These are phyloP conservation scores for Brachystomella parvula DNA, from an alignment of 1,140 invertebrate species.

Conservation along the genomic window DNA sequence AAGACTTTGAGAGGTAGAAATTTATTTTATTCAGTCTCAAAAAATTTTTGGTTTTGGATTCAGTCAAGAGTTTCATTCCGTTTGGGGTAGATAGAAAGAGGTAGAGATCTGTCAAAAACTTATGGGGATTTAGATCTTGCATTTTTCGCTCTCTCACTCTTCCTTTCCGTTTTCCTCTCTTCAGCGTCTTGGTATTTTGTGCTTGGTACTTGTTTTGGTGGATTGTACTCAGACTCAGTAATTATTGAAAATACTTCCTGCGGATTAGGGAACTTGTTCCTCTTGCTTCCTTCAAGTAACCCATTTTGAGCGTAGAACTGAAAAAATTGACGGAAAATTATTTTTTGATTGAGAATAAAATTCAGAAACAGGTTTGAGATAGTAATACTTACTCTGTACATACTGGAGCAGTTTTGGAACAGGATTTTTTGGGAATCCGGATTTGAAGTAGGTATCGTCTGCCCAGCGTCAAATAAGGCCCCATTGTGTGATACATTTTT, in stretches of 20 bases:
- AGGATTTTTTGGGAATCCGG: background rate
- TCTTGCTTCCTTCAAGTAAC: background rate
- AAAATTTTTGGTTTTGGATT: no score
- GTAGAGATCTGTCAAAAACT: no score
- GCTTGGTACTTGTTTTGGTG: background rate
- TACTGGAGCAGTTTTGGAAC: background rate
- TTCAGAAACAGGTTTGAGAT: background rate
- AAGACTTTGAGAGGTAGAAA: no score
- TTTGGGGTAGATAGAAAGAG: no score
- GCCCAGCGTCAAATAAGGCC: background rate
- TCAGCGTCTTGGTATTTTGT: background rate
- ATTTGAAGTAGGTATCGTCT: background rate
- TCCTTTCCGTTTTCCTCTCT: background rate
- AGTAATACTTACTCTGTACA: background rate
- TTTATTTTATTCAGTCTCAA: no score
- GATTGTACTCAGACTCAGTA: background rate
- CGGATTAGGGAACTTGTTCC: background rate
- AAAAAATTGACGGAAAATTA: background rate
- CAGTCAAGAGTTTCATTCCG: no score
- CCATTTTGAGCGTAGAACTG: background rate
- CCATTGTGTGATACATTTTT: background rate
- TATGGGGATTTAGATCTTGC: slow-evolving; percentile 1
- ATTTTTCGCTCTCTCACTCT: slow-evolving; percentile 5
- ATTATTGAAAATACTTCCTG: background rate
- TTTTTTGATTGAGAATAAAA: background rate